phyloP scores from a whole-genome alignment of 2,113 vertebrate species.

The Anolis sagrei region DNA sequence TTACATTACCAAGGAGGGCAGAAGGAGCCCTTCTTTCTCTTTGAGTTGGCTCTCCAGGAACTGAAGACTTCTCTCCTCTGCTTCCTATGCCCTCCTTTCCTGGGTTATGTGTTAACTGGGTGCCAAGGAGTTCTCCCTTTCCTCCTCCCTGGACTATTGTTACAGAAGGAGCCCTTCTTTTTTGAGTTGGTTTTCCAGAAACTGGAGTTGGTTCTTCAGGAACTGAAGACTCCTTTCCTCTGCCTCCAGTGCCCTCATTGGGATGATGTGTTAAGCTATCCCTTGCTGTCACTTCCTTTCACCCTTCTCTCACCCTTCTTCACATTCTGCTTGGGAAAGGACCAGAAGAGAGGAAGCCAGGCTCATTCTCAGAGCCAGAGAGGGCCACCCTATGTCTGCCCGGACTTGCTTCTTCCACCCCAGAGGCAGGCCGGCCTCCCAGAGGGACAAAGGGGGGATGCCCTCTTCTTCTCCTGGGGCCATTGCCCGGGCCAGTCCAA shows the following conservation, averaged over 20 bases:
- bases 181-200: background rate
- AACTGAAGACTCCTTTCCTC: no score
- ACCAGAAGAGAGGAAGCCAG: background rate
- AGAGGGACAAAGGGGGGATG: background rate
- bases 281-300: no score
- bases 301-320: no score
- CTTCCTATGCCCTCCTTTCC: no score
- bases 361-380: background rate
- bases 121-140: no score
- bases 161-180: background rate
- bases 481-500: background rate
- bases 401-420: background rate
- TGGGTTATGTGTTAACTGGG: no score
- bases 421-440: background rate
- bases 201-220: no score
- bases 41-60: background rate
- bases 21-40: background rate
- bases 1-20: no score
- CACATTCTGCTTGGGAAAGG: no score
- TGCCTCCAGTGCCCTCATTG: slow-evolving; percentile 76
- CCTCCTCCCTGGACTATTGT: background rate
- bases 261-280: no score
- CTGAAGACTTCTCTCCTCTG: background rate
- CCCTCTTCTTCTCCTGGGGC: background rate
- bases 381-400: background rate